Evolutionary conservation across 2,113 vertebrate species (phyloP).

Genomic region (Ondatra zibethicus): DNA sequence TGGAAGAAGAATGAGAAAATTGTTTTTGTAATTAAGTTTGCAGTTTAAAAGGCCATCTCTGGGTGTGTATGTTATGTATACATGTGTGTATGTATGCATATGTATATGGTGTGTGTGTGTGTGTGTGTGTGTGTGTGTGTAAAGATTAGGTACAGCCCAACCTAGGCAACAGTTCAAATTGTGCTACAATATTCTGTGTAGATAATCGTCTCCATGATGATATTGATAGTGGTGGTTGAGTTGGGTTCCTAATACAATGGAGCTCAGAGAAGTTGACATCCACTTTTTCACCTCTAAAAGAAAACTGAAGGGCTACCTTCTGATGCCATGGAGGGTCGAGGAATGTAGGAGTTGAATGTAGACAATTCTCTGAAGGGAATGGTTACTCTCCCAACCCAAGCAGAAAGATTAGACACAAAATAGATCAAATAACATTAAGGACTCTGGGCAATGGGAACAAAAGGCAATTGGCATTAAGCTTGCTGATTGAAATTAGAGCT

Average conservation of each 20-base stretch:
- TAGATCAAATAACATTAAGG: neutral
- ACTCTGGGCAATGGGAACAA: neutral
- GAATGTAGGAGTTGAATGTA: neutral
- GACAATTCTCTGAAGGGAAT: neutral
- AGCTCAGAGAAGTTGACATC: neutral
- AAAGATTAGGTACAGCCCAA: neutral
- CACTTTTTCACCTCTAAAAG: neutral
- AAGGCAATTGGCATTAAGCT: no score
- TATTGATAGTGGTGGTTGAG: neutral
- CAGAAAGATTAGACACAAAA: neutral
- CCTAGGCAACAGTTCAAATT: neutral
- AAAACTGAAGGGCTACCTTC: neutral
- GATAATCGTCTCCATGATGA: neutral
- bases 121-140: neutral
- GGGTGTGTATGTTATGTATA: neutral
- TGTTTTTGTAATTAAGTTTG: neutral
- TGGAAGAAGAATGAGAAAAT: neutral
- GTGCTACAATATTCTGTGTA: no score
- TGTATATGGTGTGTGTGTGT: neutral
- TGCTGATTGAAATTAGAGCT: neutral
- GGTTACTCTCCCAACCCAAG: neutral
- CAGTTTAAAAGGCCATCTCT: neutral
- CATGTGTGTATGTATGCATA: neutral
- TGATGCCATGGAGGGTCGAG: neutral
- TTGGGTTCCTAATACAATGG: slow-evolving; percentile 11